Percentiles rank a stretch among this genome's conserved stretches.
Evolutionary conservation across 2,888 invertebrate genomes (phyloP).

Genomic region (Latrodectus elegans): DNA sequence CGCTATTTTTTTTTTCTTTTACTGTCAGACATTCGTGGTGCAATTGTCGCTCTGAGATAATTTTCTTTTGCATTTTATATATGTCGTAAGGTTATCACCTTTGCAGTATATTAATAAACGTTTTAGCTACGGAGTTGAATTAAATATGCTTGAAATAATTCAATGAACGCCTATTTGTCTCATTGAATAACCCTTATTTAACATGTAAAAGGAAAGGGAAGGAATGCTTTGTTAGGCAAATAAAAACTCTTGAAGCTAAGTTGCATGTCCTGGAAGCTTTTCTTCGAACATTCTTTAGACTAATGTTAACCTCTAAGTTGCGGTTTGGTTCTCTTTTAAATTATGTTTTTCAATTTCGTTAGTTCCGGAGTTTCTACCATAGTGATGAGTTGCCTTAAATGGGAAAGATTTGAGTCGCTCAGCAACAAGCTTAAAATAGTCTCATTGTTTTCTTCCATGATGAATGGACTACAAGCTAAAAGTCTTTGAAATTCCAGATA

Average conservation of each 20-base stretch:
- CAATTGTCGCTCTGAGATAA: neutral
- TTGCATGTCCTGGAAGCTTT: no score
- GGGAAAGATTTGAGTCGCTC: no score
- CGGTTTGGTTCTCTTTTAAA: neutral
- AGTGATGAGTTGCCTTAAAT: no score
- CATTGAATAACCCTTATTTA: constrained; percentile 25
- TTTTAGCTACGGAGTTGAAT: constrained; percentile 13
- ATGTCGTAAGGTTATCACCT: constrained; percentile 40
- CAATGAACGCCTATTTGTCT: constrained; percentile 53
- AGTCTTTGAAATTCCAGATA: no score
- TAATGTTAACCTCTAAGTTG: neutral
- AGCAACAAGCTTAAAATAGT: no score
- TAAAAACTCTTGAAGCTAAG: no score
- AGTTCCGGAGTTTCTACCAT: no score
- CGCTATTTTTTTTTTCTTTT: no score
- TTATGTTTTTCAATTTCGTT: no score
- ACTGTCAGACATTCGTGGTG: neutral
- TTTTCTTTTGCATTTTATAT: constrained; percentile 41
- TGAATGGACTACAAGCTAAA: no score
- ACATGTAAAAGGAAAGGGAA: constrained; percentile 15
- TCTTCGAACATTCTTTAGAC: neutral
- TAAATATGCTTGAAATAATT: constrained; percentile 53
- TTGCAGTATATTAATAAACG: constrained; percentile 56
- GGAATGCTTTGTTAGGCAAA: no score
- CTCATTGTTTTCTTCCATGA: no score